A percentile compares a stretch with the other conserved stretches of the same genome.
phyloP scores from a whole-genome alignment of 1,140 invertebrate species.

The Marisa cornuarietis region DNA sequence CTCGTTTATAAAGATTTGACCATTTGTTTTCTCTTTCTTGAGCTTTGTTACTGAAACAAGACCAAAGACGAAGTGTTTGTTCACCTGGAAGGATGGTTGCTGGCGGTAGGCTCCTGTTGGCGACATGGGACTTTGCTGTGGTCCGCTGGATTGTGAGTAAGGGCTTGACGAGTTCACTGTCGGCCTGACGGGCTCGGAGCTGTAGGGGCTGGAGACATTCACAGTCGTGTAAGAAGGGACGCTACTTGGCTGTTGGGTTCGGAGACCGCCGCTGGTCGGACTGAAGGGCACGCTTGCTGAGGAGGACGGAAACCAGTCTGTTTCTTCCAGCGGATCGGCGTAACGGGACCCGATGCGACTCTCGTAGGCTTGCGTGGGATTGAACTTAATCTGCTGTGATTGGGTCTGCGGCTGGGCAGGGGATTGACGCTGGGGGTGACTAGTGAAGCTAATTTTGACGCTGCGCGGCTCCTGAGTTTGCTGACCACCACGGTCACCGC shows the following conservation, averaged over 20 bases:
- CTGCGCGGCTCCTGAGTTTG: constrained; percentile 2
- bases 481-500: constrained; percentile 1
- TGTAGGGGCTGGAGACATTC: constrained; percentile 10
- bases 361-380: constrained; percentile 25
- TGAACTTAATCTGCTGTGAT: constrained; percentile 18
- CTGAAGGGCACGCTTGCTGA: constrained; percentile 4
- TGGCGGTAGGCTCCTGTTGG: not conserved
- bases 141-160: not conserved
- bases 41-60: no score
- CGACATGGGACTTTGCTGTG: not conserved
- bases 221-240: not conserved
- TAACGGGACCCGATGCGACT: constrained; percentile 18
- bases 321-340: constrained; percentile 10
- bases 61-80: not conserved
- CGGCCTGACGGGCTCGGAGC: not conserved
- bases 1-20: no score
- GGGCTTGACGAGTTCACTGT: constrained; percentile 9
- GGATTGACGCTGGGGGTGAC: not conserved
- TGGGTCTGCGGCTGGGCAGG: not conserved
- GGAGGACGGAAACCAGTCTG: not conserved
- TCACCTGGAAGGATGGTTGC: not conserved
- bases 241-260: not conserved
- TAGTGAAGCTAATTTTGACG: constrained; percentile 14
- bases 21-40: no score
- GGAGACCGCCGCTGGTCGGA: not conserved